Conservation (phyloP, 2,113 vertebrate species). For the Tragelaphus buxtoni region DNA sequence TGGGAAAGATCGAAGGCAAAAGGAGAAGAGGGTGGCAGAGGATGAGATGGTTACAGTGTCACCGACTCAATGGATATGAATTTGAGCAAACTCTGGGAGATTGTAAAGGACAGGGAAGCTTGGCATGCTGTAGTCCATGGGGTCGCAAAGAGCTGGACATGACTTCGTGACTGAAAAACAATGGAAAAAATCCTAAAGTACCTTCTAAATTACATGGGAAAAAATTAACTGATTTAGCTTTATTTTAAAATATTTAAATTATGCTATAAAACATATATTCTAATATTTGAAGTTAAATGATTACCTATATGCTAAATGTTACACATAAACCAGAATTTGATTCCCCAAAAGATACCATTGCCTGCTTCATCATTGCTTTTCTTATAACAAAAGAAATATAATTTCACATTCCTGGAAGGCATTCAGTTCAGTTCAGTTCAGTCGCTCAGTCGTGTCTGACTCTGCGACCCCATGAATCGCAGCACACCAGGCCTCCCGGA, state of each 20-base stretch:
- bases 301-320: neutral
- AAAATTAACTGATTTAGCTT: constrained; percentile 2
- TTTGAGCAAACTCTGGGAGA: neutral
- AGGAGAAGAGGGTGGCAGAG: neutral
- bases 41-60: neutral
- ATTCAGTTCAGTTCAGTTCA: neutral
- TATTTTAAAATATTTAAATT: constrained; percentile 43
- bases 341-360: neutral
- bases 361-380: constrained; percentile 32
- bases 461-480: too few relatives aligned
- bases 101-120: neutral
- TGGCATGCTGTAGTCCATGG: neutral
- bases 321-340: constrained; percentile 15
- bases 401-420: constrained; percentile 8
- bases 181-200: neutral
- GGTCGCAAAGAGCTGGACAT: neutral
- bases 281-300: constrained; percentile 35
- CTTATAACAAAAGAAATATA: constrained; percentile 33
- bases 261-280: neutral
- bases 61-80: neutral
- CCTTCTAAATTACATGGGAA: constrained; percentile 19
- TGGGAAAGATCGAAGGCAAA: neutral
- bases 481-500: too few relatives aligned
- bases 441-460: too few relatives aligned
- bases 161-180: neutral